These are phyloP conservation scores for Limenitis arthemis DNA, from an alignment of 2,888 invertebrate genomes.

Conservation along the genomic window DNA sequence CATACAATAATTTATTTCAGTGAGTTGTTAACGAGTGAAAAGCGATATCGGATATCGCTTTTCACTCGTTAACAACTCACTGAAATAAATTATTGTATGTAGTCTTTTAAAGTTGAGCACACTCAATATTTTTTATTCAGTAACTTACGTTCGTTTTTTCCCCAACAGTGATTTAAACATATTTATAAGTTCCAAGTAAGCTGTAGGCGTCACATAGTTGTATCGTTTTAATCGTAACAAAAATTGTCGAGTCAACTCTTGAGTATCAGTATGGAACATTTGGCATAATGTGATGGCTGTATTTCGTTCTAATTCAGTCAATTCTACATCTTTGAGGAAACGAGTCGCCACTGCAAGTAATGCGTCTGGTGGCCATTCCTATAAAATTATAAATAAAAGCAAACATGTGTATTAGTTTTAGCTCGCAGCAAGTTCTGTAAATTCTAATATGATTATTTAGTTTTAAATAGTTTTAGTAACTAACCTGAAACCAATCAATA, in stretches of 20 bases:
- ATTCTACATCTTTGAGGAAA: slow-evolving; percentile 85
- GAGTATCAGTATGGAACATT: slow-evolving; percentile 89
- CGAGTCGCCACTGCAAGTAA: slow-evolving; percentile 88
- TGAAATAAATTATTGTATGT: slow-evolving; percentile 31
- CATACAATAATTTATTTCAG: slow-evolving; percentile 41
- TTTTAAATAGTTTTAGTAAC: neutral
- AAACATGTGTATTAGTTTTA: neutral
- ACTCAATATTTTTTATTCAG: neutral
- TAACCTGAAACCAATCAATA: slow-evolving; percentile 93
- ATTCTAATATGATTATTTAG: neutral
- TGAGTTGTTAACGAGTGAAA: slow-evolving; percentile 76
- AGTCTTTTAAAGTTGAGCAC: neutral
- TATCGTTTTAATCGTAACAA: slow-evolving; percentile 75
- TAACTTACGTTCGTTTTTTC: slow-evolving; percentile 80
- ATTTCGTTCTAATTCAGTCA: slow-evolving; percentile 79
- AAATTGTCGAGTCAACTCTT: slow-evolving; percentile 78
- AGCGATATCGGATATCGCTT: slow-evolving; percentile 87
- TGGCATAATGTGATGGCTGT: slow-evolving; percentile 92
- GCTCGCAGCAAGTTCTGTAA: neutral
- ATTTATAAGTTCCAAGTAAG: slow-evolving; percentile 91
- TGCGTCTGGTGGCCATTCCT: slow-evolving; percentile 96
- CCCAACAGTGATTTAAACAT: slow-evolving; percentile 87
- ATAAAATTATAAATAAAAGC: neutral
- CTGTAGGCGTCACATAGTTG: slow-evolving; percentile 95
- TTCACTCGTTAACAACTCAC: slow-evolving; percentile 76